Evolutionary conservation across 1,140 invertebrate species (phyloP), one percentile per base, ranked within the genome.

Genomic region (Platyura marginata): DNA sequence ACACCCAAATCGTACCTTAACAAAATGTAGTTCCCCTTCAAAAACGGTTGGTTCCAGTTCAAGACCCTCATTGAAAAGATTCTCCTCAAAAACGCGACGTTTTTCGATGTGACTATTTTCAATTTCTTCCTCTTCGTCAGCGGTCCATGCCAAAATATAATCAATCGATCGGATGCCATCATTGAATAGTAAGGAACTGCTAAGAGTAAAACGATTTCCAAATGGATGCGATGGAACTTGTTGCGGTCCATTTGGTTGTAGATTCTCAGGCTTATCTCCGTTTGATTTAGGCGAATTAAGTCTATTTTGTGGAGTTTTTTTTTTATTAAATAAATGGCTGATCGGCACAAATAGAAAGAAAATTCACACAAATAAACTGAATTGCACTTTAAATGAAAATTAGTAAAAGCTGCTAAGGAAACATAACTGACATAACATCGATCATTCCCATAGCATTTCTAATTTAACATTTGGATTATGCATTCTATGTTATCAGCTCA

Each of bases 111-210:
- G 52, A 2, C 54, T 52, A 2, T 51, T 59, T 2, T 54, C 52
- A 18, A 13, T 3, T 2, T 64, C 60, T 16, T 72, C 61, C 11
- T 69, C 59, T 13, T 65, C 59, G 50, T 51, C 56, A 21, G 56
- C 62, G 57, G 80, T 73, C 73, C 79, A 85, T 10, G 81, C 81
- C 38, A 87, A 52, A 42, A 86, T 69, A 67, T 81, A 88, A 60
- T 85, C 81, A 48, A 86, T 76, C 2, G 77, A 75, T 18, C 76
- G 63, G 2, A 69, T 57, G 3, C 72, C 73, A 57, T 83, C 79
- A 35, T 64, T 64, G 54, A 83, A 81, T 43, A 67, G 77, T 44
- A 80, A 59, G 2, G 72, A 38, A 38, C 3, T 18, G 18, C 11
- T 18, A 18, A 18, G 4, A 21, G 3, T 4, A 20, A 5, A 3